Conservation (phyloP, 2,888 invertebrate species). For the Notodonta ziczac region DNA sequence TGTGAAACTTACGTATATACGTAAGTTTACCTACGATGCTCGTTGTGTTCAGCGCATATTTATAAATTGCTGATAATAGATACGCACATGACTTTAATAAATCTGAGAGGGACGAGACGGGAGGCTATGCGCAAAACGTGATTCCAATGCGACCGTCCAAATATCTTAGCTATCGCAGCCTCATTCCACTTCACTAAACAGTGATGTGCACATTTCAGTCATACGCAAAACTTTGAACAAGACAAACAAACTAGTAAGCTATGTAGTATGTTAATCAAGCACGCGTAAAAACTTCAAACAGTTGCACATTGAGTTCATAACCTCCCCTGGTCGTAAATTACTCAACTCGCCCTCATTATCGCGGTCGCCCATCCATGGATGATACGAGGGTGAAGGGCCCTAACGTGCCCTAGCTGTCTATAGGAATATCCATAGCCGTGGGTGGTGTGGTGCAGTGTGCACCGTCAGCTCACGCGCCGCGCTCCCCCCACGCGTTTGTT, state of each 20-base stretch:
- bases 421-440: slow-evolving; percentile 43
- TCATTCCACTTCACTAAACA: neutral
- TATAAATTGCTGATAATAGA: no score
- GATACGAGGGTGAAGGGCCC: slow-evolving; percentile 64
- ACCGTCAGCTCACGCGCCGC: slow-evolving; percentile 32
- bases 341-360: slow-evolving; percentile 79
- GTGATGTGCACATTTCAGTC: neutral
- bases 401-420: slow-evolving; percentile 49
- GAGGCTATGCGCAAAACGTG: neutral
- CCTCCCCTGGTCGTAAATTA: slow-evolving; percentile 69
- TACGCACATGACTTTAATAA: no score
- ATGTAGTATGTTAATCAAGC: slow-evolving; percentile 54
- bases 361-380: slow-evolving; percentile 71
- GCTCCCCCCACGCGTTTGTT: slow-evolving; percentile 26
- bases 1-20: no score
- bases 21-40: no score
- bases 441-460: slow-evolving; percentile 50
- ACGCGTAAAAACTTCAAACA: slow-evolving; percentile 81
- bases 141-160: neutral
- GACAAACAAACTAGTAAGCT: slow-evolving; percentile 15
- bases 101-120: neutral
- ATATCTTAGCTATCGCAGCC: no score
- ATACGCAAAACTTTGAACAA: neutral
- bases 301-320: slow-evolving; percentile 66
- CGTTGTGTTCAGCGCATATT: no score